Conservation (phyloP, 92 coral and sea anemone species). For the Actinostola sp. region DNA sequence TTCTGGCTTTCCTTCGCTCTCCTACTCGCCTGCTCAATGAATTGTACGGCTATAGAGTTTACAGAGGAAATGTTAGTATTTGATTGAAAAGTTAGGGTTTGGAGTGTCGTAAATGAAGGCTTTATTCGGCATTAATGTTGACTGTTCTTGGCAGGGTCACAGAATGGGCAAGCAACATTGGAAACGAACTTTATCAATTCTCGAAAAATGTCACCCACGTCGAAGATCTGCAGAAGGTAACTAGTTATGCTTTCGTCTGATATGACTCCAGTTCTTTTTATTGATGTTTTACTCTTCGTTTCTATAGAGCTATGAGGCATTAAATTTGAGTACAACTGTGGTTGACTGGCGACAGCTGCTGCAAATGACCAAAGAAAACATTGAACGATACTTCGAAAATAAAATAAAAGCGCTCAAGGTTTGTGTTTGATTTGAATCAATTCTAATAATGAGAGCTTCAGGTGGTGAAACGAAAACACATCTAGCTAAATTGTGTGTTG, state of each 20-base stretch:
- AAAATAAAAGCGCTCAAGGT: constrained; percentile 77
- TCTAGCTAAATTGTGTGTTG: neutral
- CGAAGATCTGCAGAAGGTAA: constrained; percentile 53
- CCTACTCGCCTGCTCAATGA: constrained; percentile 17
- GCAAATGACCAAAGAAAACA: constrained; percentile 40
- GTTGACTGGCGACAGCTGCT: constrained; percentile 55
- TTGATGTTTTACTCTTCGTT: constrained; percentile 34
- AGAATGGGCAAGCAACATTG: constrained; percentile 74
- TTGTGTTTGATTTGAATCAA: too few species aligned
- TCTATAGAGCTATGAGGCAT: constrained; percentile 65
- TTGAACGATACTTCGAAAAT: constrained; percentile 67
- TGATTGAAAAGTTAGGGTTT: neutral
- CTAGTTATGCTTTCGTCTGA: neutral
- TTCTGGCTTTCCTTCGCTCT: constrained; percentile 13
- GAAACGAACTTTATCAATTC: constrained; percentile 39
- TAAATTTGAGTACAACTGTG: constrained; percentile 35
- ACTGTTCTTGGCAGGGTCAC: constrained; percentile 52
- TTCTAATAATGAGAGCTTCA: neutral
- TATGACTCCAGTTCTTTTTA: neutral
- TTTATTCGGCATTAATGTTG: constrained; percentile 18
- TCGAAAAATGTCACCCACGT: constrained; percentile 48
- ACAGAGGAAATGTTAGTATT: constrained; percentile 32
- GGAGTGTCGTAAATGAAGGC: neutral
- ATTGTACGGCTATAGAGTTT: constrained; percentile 15
- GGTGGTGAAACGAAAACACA: too few species aligned